These are phyloP conservation scores for Oophaga sylvatica DNA, from an alignment of 2,797 vertebrate species.

Conservation along the genomic window DNA sequence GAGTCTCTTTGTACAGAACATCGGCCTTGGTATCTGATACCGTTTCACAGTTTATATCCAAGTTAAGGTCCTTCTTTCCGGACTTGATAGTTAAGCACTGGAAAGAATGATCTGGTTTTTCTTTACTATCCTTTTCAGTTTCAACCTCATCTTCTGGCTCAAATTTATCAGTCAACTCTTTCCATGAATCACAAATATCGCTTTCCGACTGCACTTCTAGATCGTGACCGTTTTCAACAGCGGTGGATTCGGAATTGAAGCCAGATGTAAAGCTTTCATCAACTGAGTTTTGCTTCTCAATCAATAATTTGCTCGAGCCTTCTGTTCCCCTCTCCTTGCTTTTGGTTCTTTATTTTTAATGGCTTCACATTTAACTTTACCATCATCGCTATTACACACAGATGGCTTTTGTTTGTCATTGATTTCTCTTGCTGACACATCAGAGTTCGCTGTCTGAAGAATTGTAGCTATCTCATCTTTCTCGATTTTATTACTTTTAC, in stretches of 20 bases:
- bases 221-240: not conserved
- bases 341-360: slow-evolving; percentile 22
- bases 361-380: not conserved
- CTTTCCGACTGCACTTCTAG: not conserved
- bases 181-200: not conserved
- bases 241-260: not conserved
- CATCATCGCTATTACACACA: not conserved
- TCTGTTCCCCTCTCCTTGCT: not conserved
- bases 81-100: too few relatives aligned
- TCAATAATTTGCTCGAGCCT: not conserved
- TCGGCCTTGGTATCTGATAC: not conserved
- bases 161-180: not conserved
- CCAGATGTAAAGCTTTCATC: slow-evolving; percentile 13
- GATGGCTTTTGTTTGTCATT: not conserved
- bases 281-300: not conserved
- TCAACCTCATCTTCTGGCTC: not conserved
- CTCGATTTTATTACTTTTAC: slow-evolving; percentile 55
- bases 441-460: not conserved
- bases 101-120: not conserved
- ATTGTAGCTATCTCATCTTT: slow-evolving; percentile 54
- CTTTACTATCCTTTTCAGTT: not conserved
- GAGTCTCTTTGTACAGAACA: not conserved
- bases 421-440: not conserved
- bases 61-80: not conserved
- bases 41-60: not conserved